Base-by-base conservation (phyloP, 2,113 vertebrate species). In the Parotia lawesii region DNA sequence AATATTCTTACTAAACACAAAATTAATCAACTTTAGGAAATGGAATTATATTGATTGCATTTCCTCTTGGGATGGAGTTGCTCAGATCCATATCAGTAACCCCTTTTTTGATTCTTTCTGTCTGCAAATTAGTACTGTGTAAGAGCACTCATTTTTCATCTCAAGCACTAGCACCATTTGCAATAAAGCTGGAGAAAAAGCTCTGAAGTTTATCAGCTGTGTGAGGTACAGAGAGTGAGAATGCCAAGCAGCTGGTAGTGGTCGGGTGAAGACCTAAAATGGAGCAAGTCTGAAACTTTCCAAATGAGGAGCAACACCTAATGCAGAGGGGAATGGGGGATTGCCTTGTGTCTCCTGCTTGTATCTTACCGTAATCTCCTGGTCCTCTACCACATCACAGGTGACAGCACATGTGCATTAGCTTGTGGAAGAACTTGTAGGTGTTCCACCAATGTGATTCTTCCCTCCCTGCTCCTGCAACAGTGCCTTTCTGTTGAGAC, bases 351-450 rank as follows among this genome's bases (percentile, higher is more conserved):
- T 72, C 20, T 58, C 15, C 29, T 80, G 11, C 10, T 50, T 28
- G 9, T 37, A 15, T n/a, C 2, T 60, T 11, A 8, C 29, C 13
- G 4, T 2, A 20, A 31, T 58, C 50, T 79, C 8, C 35, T 42
- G 11, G 25, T 61, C n/a, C 50, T 65, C 40, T 73, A 17, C 44
- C 8, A 2, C 16, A 6, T 10, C 12, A 10, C 0, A 2, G 3
- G 13, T 40, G 50, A 9, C 12, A 17, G 9, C 11, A 21, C 2
- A 0, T 0, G 0, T 61, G 28, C 10, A 3, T 67, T 17, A 66
- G 47, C 5, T 25, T n/a, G 5, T 10, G 42, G 48, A 67, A 75
- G 31, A 40, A 14, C 28, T 10, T 48, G 9, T 1, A 57, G 23
- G 9, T 54, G 15, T 44, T 25, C 18, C 47, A 29, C 4, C 38